Evolutionary conservation across 2,797 vertebrate species (phyloP), one percentile per base, ranked within the genome.

Genomic region (Manis pentadactyla): DNA sequence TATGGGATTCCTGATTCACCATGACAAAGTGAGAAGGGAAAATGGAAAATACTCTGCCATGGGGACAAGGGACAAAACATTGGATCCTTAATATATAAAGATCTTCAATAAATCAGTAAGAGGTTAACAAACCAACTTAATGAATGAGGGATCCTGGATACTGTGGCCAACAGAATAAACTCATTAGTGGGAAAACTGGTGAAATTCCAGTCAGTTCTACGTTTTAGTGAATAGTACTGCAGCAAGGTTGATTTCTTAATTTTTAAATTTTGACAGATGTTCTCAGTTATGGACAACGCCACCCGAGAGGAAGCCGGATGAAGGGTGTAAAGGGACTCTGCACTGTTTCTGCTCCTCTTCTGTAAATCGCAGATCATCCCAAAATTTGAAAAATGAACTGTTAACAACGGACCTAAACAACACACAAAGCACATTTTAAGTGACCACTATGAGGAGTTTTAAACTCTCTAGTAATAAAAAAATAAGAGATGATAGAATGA

Each of bases 71-170:
- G 15, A 39, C n/a, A 15, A 73, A 79, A 79, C 5, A 4, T 2
- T 17, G 42, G 46, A 55, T 78, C 88, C 78, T 92, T 78, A 23
- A 77, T 78, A 92, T 57, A 13, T 31, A 84, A 92, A 94, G 63
- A 73, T 69, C 34, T 49, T 49, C 46, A 25, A 34, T 10, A 64
- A 83, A 73, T 49, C 83, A 91, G 31, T 18, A 39, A 69, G 39
- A 83, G 46, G 29, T 51, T 25, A 77, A 78, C 7, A 1, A 14
- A 42, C 34, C 59, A 29, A 25, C 63, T 57, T 63, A 14, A 55
- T 66, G 68, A 49, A 51, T 25, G 57, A 37, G 42, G 49, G 37
- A 15, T 55, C 34, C 42, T 69, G 34, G 46, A 13, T 4, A 29
- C 42, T 7, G 61, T 0, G 51, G 92, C 42, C 2, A 15, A 59